phyloP scores from a whole-genome alignment of 2,797 vertebrate species.

The Sus cebifrons region DNA sequence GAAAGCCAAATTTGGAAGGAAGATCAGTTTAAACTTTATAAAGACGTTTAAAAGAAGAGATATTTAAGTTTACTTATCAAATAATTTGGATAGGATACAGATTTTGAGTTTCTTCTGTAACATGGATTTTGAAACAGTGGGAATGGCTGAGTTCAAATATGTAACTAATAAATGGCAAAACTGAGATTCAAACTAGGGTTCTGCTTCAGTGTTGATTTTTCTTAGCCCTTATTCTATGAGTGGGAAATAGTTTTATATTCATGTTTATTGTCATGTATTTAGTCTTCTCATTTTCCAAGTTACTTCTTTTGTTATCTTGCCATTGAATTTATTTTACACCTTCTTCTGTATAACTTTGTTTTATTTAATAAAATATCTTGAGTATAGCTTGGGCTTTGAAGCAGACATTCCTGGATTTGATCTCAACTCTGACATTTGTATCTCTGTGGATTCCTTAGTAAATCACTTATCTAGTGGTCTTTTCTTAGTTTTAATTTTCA shows the following conservation, averaged over 20 bases:
- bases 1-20: conserved; percentile 27
- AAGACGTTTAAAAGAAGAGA: conserved; percentile 42
- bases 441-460: not conserved
- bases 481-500: conserved; percentile 44
- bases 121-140: conserved; percentile 49
- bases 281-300: conserved; percentile 40
- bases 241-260: not conserved
- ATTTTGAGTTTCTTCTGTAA: conserved; percentile 41
- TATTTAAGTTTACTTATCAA: conserved; percentile 40
- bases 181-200: conserved; percentile 18
- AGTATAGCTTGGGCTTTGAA: not conserved
- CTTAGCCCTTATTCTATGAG: not conserved
- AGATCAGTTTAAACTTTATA: conserved; percentile 46
- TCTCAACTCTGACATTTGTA: not conserved
- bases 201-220: conserved; percentile 1
- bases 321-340: conserved; percentile 9
- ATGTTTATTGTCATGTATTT: not conserved
- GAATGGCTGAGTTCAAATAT: conserved; percentile 13
- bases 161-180: conserved; percentile 17
- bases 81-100: conserved; percentile 57
- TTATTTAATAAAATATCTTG: conserved; percentile 6
- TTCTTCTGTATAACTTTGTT: not conserved
- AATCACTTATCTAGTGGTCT: not conserved
- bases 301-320: conserved; percentile 60
- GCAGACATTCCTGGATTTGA: not conserved